Percentiles rank a stretch among this genome's conserved stretches.
phyloP scores from a whole-genome alignment of 2,113 vertebrate species.

The Ictalurus punctatus region DNA sequence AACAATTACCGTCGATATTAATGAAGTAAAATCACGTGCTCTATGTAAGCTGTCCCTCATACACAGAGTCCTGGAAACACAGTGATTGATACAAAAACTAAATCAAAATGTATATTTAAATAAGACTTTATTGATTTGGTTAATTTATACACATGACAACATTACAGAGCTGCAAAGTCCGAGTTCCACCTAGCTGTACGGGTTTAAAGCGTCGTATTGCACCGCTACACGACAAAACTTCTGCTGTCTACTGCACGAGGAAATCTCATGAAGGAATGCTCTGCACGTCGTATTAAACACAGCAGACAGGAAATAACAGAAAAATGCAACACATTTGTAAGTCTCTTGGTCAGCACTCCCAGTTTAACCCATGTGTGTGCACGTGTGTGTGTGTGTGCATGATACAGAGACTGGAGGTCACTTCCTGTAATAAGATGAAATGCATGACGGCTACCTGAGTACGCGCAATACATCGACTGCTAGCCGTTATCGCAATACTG shows the following conservation, averaged over 20 bases:
- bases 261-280: background rate
- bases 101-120: background rate
- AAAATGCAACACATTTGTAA: too few relatives aligned
- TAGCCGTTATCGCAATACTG: background rate
- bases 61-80: background rate
- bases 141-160: background rate
- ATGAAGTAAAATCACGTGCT: too few relatives aligned
- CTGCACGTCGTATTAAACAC: background rate
- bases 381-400: background rate
- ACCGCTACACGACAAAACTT: background rate
- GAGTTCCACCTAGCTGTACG: background rate
- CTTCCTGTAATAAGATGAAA: background rate
- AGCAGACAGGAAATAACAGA: background rate
- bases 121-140: constrained; percentile 33
- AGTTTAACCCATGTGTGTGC: background rate
- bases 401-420: background rate
- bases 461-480: background rate
- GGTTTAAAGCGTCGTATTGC: background rate
- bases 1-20: too few relatives aligned
- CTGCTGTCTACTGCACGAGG: background rate
- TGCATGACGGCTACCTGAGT: background rate
- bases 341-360: background rate
- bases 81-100: background rate
- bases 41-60: too few relatives aligned
- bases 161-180: background rate